phyloP scores from a whole-genome alignment of 2,797 vertebrate genomes.

The Sebastiscus albofasciatus region DNA sequence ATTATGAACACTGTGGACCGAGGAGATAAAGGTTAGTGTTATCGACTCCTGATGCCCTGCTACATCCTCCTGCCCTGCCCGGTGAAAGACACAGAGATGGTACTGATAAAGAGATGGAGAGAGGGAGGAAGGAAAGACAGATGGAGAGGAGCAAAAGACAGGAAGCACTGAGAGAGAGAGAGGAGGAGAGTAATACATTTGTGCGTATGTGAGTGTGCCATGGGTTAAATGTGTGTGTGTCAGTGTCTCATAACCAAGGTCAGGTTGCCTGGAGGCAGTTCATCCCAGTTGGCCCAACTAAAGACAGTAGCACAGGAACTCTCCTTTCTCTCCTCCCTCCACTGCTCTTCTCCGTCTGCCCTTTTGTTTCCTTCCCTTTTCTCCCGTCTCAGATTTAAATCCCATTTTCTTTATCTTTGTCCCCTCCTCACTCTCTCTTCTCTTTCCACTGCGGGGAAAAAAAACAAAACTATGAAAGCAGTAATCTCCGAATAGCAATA shows the following conservation, averaged over 20 bases:
- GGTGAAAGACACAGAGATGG: slow-evolving; percentile 30
- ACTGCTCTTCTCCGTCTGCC: not conserved
- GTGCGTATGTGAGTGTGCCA: not conserved
- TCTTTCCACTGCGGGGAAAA: slow-evolving; percentile 9
- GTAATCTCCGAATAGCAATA: slow-evolving; percentile 29
- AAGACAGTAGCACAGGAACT: slow-evolving; percentile 15
- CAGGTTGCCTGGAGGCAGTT: slow-evolving; percentile 53
- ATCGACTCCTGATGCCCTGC: slow-evolving; percentile 38
- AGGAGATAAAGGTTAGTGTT: slow-evolving; percentile 58
- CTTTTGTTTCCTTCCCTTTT: slow-evolving; percentile 6
- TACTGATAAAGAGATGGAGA: not conserved
- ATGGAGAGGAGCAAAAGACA: not conserved
- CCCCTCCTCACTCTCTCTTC: slow-evolving; percentile 7
- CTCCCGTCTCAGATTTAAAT: slow-evolving; percentile 20
- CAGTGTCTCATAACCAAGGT: slow-evolving; percentile 48
- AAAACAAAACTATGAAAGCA: slow-evolving; percentile 6
- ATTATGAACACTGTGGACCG: slow-evolving; percentile 46
- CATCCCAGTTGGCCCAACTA: slow-evolving; percentile 38
- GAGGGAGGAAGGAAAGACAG: not conserved
- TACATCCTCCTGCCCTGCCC: slow-evolving; percentile 5
- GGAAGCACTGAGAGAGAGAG: not conserved
- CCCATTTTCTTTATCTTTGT: slow-evolving; percentile 21
- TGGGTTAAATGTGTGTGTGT: slow-evolving; percentile 44
- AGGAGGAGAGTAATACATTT: not conserved
- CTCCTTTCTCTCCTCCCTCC: not conserved